Conservation (phyloP, 2,797 vertebrate genomes). For the Sebastes glaucus region DNA sequence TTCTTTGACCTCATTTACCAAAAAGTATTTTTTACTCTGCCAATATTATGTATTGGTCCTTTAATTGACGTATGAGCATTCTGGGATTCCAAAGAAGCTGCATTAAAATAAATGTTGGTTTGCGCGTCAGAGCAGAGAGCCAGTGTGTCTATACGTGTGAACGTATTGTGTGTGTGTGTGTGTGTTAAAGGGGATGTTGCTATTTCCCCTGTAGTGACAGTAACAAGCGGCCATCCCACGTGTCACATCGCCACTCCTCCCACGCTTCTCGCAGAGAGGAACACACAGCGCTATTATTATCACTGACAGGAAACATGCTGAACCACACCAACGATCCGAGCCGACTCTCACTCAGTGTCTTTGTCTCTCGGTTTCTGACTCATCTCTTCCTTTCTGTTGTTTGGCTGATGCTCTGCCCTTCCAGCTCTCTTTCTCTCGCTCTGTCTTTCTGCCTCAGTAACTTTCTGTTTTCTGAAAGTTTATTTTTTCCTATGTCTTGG, state of each 20-base stretch:
- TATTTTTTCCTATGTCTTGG: background rate
- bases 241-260: constrained; percentile 54
- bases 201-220: constrained; percentile 55
- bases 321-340: constrained; percentile 53
- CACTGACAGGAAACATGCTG: constrained; percentile 65
- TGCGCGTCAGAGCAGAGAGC: background rate
- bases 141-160: background rate
- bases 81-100: background rate
- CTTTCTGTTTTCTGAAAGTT: constrained; percentile 37
- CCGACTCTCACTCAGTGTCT: constrained; percentile 39
- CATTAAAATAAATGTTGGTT: background rate
- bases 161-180: background rate
- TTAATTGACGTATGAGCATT: background rate
- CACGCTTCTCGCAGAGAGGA: constrained; percentile 68
- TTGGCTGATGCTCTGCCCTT: constrained; percentile 1
- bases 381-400: constrained; percentile 55
- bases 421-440: background rate
- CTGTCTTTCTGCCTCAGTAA: background rate
- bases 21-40: too few relatives aligned
- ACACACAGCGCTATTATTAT: constrained; percentile 69
- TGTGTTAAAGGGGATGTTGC: constrained; percentile 48
- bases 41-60: background rate
- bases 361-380: constrained; percentile 46
- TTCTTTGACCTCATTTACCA: too few relatives aligned
- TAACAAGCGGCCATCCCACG: constrained; percentile 34